phyloP scores from a whole-genome alignment of 2,888 invertebrate genomes.

The Nemotelus nigrinus region DNA sequence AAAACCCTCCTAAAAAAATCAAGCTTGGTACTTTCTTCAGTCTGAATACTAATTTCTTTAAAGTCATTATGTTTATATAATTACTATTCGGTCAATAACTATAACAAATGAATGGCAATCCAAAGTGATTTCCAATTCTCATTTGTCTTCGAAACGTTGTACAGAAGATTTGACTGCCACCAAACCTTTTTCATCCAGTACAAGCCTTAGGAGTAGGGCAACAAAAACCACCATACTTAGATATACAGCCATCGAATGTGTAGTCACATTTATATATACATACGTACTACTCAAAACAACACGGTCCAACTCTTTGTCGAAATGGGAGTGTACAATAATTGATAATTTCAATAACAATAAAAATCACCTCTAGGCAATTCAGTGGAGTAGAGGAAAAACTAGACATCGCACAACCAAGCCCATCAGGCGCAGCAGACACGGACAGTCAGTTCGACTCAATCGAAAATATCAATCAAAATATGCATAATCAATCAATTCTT shows the following conservation, averaged over 20 bases:
- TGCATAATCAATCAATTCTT: conserved; percentile 42
- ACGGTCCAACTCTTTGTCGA: not conserved
- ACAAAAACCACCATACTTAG: too few relatives aligned
- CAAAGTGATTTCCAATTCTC: not conserved
- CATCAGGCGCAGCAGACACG: not conserved
- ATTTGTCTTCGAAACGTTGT: not conserved
- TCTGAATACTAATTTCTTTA: not conserved
- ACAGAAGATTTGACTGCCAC: too few relatives aligned
- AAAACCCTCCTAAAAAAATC: too few relatives aligned
- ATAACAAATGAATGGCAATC: not conserved
- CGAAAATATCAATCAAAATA: conserved; percentile 45
- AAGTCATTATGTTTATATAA: not conserved
- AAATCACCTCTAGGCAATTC: conserved; percentile 32
- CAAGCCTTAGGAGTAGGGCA: too few relatives aligned
- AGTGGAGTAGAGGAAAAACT: not conserved
- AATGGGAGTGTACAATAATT: conserved; percentile 35
- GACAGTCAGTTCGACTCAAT: conserved; percentile 39
- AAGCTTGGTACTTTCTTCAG: too few relatives aligned
- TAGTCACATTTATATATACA: too few relatives aligned
- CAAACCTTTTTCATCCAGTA: too few relatives aligned
- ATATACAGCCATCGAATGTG: too few relatives aligned
- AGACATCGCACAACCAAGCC: not conserved
- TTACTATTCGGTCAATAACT: not conserved
- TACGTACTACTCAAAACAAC: too few relatives aligned
- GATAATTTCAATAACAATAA: conserved; percentile 35